phyloP scores from a whole-genome alignment of 2,888 invertebrate genomes.

The Ormyrus rosae region DNA sequence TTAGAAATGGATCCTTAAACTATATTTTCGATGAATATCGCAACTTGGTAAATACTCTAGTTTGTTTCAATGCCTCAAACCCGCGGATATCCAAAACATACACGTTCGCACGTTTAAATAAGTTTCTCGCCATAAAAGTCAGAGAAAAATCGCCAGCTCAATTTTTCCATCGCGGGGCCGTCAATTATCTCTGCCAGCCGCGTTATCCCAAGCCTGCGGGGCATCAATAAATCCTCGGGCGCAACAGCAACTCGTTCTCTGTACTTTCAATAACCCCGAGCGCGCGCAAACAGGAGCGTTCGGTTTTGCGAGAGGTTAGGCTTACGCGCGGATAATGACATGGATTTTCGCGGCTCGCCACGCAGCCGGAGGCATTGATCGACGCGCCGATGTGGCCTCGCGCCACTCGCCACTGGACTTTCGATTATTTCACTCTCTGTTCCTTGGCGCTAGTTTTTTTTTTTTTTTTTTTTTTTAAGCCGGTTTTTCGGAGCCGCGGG shows the following conservation, averaged over 20 bases:
- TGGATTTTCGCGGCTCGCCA: conserved; percentile 28
- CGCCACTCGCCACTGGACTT: background rate
- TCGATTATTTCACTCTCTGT: conserved; percentile 19
- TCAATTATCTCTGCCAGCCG: background rate
- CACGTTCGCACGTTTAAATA: no score
- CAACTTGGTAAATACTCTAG: no score
- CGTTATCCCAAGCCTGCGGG: no score
- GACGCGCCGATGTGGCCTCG: background rate
- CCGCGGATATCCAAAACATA: no score
- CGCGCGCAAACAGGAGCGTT: no score
- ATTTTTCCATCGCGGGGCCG: background rate
- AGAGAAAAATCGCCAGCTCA: no score
- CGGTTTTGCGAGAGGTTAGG: no score
- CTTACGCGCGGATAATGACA: background rate
- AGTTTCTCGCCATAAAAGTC: no score
- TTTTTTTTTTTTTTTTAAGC: conserved; percentile 2
- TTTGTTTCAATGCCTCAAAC: no score
- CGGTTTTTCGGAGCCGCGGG: no score
- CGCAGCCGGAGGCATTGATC: conserved; percentile 20
- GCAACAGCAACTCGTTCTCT: background rate
- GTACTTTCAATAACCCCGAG: conserved; percentile 18
- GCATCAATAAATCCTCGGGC: conserved; percentile 19
- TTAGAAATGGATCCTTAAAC: background rate
- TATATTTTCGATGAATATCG: no score
- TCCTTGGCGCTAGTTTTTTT: background rate